Evolutionary conservation across 2,888 invertebrate genomes (phyloP), one percentile per base, ranked within the genome.

Genomic region (Deilephila elpenor): DNA sequence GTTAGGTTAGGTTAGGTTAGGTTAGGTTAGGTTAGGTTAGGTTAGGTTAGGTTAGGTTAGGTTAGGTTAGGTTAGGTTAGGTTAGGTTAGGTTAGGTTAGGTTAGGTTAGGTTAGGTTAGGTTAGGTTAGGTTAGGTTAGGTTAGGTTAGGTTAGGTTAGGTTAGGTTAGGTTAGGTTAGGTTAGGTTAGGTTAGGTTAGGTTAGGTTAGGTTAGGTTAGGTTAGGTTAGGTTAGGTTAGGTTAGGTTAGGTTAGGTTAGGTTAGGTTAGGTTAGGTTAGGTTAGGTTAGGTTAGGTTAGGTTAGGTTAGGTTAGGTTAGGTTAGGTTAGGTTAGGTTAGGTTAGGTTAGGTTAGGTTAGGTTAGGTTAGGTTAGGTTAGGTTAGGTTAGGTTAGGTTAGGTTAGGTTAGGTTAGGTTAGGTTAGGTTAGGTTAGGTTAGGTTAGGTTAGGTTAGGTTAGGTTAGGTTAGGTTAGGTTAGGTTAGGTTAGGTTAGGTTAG

Each of bases 141-240:
- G 72, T 72, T 72, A 61, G 75, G 75, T 75, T 75, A 71, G 73
- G 73, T 75, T 72, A 73, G 74, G 72, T 74, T 74, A 72, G 74
- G 72, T 72, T 75, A 75, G 75, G 75, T 75, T 75, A 73, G 74
- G 74, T 72, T 75, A 73, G 74, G 74, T 75, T 75, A 75, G 74
- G 74, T 75, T 75, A 72, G 74, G 74, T 74, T 71, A 71, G 74
- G 72, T 74, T 72, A 72, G 74, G 72, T 75, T 70, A 75, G 74
- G 74, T 75, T 75, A 75, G 74, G 74, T 56, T 75, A 73, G 74
- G 74, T 74, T 74, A 74, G 73, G 74, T 74, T 74, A 74, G 75
- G 74, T 75, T 75, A 75, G 75, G 75, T 75, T 75, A 75, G 73
- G 75, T 76, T 76, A 76, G 74, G 75, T 76, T 76, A 74, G 75